Evolutionary conservation across 2,113 vertebrate species (phyloP).

Genomic region (Bubo blakistoni): DNA sequence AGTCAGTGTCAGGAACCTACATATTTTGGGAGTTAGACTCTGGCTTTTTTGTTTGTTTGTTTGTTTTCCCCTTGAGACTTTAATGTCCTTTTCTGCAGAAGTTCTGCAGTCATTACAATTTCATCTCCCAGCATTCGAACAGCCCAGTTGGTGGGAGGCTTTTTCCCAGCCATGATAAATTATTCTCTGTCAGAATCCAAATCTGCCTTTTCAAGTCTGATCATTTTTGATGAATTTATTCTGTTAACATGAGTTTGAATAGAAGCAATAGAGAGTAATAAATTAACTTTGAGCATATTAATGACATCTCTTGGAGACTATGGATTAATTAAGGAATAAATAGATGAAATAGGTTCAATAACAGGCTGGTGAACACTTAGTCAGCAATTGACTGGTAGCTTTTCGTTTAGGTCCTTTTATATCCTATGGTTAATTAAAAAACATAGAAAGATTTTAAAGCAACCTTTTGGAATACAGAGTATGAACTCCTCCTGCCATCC

Average conservation of each 20-base stretch:
- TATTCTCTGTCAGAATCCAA: conserved; percentile 71
- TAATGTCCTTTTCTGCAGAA: conserved; percentile 1
- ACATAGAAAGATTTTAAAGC: neutral
- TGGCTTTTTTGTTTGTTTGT: neutral
- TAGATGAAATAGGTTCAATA: conserved; percentile 35
- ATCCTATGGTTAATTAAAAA: conserved; percentile 12
- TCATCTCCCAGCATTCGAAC: conserved; percentile 30
- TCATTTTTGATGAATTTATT: conserved; percentile 70
- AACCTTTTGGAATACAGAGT: neutral
- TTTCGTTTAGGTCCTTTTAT: neutral
- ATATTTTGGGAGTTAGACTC: neutral
- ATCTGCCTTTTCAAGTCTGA: conserved; percentile 68
- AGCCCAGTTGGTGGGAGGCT: conserved; percentile 34
- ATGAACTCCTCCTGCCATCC: neutral
- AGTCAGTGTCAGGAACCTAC: neutral
- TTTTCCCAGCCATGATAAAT: conserved; percentile 64
- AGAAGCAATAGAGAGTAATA: conserved; percentile 56
- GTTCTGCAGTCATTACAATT: conserved; percentile 19
- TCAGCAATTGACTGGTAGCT: neutral
- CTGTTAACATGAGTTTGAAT: conserved; percentile 59
- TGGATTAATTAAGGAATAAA: conserved; percentile 51
- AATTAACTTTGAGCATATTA: conserved; percentile 65
- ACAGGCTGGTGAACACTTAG: conserved; percentile 47
- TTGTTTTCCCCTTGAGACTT: neutral
- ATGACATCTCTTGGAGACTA: conserved; percentile 52